Base-by-base conservation (phyloP, 2,113 vertebrate species). In the Gavia stellata region DNA sequence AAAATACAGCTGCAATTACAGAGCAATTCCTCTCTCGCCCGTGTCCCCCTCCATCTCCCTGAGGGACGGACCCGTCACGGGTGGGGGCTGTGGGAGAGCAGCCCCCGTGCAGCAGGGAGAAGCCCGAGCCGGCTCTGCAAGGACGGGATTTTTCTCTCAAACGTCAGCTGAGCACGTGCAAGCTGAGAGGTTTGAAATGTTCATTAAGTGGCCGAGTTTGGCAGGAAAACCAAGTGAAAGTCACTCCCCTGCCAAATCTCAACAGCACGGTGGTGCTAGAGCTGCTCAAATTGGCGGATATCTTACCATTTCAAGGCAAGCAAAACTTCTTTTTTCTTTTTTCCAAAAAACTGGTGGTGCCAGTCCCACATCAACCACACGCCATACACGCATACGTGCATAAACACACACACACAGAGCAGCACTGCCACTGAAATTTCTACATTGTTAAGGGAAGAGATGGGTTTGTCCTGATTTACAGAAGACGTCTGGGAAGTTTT, bases 231-330 rank as follows among this genome's bases (percentile, higher is more conserved):
- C 10, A 92, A 96, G 83, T 4, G 68, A 92, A 92, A 96, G 89
- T 85, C 84, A 1, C 77, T 79, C 84, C 65, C 73, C 73, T 95
- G 93, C 91, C 96, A 96, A 95, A 65, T 91, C 92, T 89, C 91
- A 92, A 21, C 94, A 95, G 91, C 81, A 91, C 19, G 25, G 95
- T 94, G 88, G 93, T 96, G 91, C 87, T 96, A 89, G 61, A 92
- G 96, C 78, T 67, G 87, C 94, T 92, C 94, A 34, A 14, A 82
- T 34, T 92, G 92, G 88, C 1, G 0, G 61, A 7, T 75, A 20
- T 25, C 40, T 81, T 20, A 4, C 66, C 36, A 49, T 68, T 79
- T 72, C 65, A 52, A 82, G 78, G 89, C 84, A 91, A 87, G 89
- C 10, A 65, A 72, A 85, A 17, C 6, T 4, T 3, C 38, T 70